Conservation (phyloP, 1,140 invertebrate species). For the Matsumurasca onukii region DNA sequence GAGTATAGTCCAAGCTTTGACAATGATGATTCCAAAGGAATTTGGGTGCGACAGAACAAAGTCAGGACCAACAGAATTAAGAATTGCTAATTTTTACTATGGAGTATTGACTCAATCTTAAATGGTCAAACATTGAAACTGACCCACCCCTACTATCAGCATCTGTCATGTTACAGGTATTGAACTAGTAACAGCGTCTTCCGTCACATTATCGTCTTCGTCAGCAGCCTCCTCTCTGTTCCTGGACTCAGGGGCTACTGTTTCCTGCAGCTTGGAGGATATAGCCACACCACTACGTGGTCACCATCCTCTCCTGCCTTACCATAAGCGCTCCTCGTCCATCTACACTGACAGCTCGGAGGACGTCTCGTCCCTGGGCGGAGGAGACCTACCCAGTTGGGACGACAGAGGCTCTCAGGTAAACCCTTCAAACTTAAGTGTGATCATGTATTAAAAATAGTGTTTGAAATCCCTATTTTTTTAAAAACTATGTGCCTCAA, state of each 20-base stretch:
- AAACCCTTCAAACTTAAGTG: not conserved
- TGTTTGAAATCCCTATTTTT: no score
- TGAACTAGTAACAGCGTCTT: slow-evolving; percentile 41
- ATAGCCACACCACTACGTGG: slow-evolving; percentile 35
- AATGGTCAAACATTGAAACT: no score
- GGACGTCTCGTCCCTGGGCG: slow-evolving; percentile 76
- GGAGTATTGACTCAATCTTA: no score
- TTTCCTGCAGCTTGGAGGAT: slow-evolving; percentile 36
- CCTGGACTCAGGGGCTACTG: slow-evolving; percentile 44
- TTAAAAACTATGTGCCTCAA: no score
- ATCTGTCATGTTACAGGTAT: slow-evolving; percentile 32
- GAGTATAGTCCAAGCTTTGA: no score
- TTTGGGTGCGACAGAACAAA: no score
- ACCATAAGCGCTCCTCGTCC: slow-evolving; percentile 61
- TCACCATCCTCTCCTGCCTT: not conserved
- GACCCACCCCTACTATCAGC: no score
- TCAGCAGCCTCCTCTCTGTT: slow-evolving; percentile 61
- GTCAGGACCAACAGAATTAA: no score
- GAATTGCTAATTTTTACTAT: no score
- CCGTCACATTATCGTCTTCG: slow-evolving; percentile 55
- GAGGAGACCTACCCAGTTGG: slow-evolving; percentile 68
- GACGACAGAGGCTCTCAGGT: slow-evolving; percentile 54
- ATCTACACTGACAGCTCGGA: slow-evolving; percentile 86
- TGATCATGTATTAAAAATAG: not conserved
- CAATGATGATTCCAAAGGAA: no score